Base-by-base conservation (phyloP, 1,140 invertebrate species). In the Brachionus koreanus region DNA sequence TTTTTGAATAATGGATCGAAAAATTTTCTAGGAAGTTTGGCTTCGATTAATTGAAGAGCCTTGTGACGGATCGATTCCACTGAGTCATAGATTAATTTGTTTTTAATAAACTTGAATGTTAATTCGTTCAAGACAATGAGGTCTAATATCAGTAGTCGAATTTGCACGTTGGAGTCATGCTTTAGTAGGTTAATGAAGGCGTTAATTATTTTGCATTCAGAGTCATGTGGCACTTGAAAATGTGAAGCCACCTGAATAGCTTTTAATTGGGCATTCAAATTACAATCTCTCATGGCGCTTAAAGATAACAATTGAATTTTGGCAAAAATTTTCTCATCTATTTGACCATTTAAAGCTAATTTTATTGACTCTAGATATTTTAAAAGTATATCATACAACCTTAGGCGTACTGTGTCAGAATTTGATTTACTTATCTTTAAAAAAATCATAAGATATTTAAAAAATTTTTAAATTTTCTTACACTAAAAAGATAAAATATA, bases 101-200 rank as follows among this genome's bases (percentile, higher is more conserved):
- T 79, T 79, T 37, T 79, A 61, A 79, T 25, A 61, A 61, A 61
- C 7, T 61, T 43, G 42, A 79, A 79, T 79, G 76, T 79, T 43
- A 61, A 37, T 37, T 57, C 9, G 12, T 65, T 65, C n/a, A 79
- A 61, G 23, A 35, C 76, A 61, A 79, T 63, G 3, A 25, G 12
- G 29, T 79, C 49, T 37, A 65, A 42, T 12, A 79, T 19, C 9
- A 61, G 5, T n/a, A 79, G 35, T 7, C 76, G 46, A 29, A 61
- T 65, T 35, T 57, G 35, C 10, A 9, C 19, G 37, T 61, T 65
- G 5, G 76, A 57, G 42, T 79, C 76, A 42, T 61, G 49, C n/a
- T 12, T 19, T 9, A 79, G 49, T 25, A 79, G 33, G 19, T 13
- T 39, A 39, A 79, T 39, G 49, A 79, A 79, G 5, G 10, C 19